Conservation (phyloP, 2,113 vertebrate species). For the Phrynosoma platyrhinos region DNA sequence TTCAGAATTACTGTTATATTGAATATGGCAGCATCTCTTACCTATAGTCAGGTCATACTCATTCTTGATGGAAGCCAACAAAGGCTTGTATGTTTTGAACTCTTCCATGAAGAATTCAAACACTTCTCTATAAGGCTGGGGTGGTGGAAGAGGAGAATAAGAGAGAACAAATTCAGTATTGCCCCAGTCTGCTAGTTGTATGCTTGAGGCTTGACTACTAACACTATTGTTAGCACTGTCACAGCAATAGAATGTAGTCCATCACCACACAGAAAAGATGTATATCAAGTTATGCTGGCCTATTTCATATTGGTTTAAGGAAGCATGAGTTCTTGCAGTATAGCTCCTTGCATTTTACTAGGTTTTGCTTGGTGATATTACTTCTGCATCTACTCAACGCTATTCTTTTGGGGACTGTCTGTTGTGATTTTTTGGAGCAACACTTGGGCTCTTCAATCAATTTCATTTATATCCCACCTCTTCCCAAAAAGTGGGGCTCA, state of each 20-base stretch:
- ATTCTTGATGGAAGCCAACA: constrained; percentile 86
- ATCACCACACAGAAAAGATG: no score
- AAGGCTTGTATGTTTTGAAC: constrained; percentile 87
- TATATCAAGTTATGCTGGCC: no score
- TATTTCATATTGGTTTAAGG: no score
- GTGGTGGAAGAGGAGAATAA: constrained; percentile 31
- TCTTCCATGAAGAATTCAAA: constrained; percentile 86
- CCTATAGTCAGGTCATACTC: constrained; percentile 87
- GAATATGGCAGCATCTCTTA: constrained; percentile 61
- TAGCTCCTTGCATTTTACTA: no score
- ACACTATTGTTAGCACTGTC: neutral
- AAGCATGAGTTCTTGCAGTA: no score
- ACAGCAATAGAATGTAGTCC: neutral
- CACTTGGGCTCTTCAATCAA: no score
- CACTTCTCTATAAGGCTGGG: constrained; percentile 82
- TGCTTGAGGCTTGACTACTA: neutral
- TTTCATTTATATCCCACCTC: no score
- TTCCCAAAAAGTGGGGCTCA: no score
- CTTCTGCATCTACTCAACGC: no score
- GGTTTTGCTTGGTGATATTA: no score
- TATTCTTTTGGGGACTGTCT: no score
- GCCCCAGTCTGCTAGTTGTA: neutral
- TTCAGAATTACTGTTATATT: neutral
- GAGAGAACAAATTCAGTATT: neutral
- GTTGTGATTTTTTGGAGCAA: no score